These are phyloP conservation scores for Escarpia spicata DNA, from an alignment of 2,888 invertebrate species.

Conservation along the genomic window DNA sequence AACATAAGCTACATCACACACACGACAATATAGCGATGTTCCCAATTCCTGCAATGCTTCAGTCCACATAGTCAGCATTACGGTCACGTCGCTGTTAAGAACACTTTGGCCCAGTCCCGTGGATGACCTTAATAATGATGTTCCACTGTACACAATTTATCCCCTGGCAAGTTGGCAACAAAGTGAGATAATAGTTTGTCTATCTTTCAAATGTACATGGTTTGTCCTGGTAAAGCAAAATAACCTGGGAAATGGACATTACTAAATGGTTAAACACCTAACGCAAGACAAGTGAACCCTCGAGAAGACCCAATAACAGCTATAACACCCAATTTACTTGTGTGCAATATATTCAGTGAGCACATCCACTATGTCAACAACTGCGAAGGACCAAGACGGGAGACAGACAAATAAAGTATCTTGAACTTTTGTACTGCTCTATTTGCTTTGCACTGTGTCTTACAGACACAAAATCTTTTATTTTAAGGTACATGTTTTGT, in stretches of 20 bases:
- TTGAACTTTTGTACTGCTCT: conserved; percentile 16
- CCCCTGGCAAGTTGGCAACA: neutral
- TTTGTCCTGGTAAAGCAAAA: neutral
- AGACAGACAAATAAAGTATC: neutral
- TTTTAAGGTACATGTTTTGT: neutral
- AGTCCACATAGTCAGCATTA: too few species aligned
- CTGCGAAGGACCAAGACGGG: neutral
- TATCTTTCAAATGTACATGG: neutral
- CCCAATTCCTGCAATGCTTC: too few species aligned
- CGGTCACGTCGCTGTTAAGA: too few species aligned
- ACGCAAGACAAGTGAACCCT: neutral
- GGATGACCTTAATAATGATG: too few species aligned
- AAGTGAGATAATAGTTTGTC: neutral
- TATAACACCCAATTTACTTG: neutral
- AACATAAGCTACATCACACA: too few species aligned
- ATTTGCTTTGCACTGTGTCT: neutral
- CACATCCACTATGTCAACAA: neutral
- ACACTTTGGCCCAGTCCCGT: too few species aligned
- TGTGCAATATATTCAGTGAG: neutral
- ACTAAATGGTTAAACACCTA: neutral
- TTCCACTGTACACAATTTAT: neutral
- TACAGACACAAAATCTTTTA: neutral
- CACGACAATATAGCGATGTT: too few species aligned
- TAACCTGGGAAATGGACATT: neutral
- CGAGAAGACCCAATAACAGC: neutral